These are phyloP conservation scores for Panopea generosa DNA, from an alignment of 2,888 invertebrate genomes.

Conservation along the genomic window DNA sequence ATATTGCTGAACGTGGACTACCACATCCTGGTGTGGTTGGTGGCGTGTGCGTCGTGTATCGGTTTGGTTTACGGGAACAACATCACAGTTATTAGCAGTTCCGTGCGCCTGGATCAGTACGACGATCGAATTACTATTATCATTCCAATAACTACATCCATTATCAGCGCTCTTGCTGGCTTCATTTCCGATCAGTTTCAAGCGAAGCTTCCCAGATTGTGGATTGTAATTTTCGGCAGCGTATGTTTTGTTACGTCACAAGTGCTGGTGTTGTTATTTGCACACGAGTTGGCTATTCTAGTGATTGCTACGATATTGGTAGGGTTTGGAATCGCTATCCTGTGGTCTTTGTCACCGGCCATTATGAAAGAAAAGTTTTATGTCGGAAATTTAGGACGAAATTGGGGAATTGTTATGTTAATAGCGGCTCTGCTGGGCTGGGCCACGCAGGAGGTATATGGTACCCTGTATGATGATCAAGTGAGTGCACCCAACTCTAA, in stretches of 20 bases:
- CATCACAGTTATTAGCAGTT: slow-evolving; percentile 57
- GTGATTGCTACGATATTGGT: slow-evolving; percentile 39
- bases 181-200: slow-evolving; percentile 48
- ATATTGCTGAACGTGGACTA: slow-evolving; percentile 50
- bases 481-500: slow-evolving; percentile 14
- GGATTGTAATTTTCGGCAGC: slow-evolving; percentile 36
- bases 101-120: slow-evolving; percentile 42
- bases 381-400: slow-evolving; percentile 50
- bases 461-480: slow-evolving; percentile 38
- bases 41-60: slow-evolving; percentile 62
- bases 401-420: slow-evolving; percentile 59
- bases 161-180: slow-evolving; percentile 41
- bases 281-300: slow-evolving; percentile 23
- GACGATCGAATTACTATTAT: slow-evolving; percentile 43
- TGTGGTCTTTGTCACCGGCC: slow-evolving; percentile 54
- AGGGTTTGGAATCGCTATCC: slow-evolving; percentile 43
- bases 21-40: slow-evolving; percentile 58
- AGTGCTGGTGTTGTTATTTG: slow-evolving; percentile 34
- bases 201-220: slow-evolving; percentile 37
- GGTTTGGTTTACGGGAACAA: slow-evolving; percentile 63
- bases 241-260: slow-evolving; percentile 20
- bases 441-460: slow-evolving; percentile 47
- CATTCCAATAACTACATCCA: slow-evolving; percentile 50
- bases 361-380: slow-evolving; percentile 55
- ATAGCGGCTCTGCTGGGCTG: slow-evolving; percentile 42